phyloP scores from a whole-genome alignment of 1,140 invertebrate genomes.

The Heliconius himera region DNA sequence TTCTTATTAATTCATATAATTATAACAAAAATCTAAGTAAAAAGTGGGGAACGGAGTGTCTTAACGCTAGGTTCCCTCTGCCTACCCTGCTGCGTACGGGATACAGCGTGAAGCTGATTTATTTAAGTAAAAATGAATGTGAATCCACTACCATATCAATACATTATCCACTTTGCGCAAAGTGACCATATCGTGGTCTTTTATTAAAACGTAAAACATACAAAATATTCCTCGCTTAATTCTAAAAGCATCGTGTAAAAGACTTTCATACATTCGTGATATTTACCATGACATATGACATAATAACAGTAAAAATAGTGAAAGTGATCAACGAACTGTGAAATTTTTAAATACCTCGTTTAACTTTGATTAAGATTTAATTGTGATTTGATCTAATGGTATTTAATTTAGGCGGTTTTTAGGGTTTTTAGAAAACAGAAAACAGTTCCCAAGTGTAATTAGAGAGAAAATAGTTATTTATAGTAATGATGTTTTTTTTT shows the following conservation, averaged over 20 bases:
- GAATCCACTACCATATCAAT: neutral
- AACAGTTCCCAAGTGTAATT: neutral
- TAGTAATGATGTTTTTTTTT: neutral
- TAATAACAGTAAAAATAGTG: slow-evolving; percentile 29
- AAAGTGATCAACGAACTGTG: slow-evolving; percentile 28
- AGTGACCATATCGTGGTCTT: neutral
- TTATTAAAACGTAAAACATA: neutral
- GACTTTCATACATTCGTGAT: slow-evolving; percentile 10
- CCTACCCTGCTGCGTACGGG: no score
- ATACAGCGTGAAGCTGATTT: no score
- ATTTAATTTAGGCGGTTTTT: slow-evolving; percentile 22
- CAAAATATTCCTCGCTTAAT: slow-evolving; percentile 5
- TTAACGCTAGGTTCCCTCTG: no score
- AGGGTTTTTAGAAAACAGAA: neutral
- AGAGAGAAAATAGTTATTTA: neutral
- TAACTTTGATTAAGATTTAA: neutral
- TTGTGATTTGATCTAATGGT: slow-evolving; percentile 4
- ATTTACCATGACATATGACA: slow-evolving; percentile 3
- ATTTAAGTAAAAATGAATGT: neutral
- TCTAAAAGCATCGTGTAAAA: slow-evolving; percentile 8
- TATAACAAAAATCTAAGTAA: no score
- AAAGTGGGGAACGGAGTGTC: no score
- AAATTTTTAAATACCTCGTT: slow-evolving; percentile 31
- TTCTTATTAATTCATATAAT: no score
- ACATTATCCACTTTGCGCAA: neutral